Evolutionary conservation across 2,797 vertebrate genomes (phyloP).

Genomic region (Nyctalus aviator): DNA sequence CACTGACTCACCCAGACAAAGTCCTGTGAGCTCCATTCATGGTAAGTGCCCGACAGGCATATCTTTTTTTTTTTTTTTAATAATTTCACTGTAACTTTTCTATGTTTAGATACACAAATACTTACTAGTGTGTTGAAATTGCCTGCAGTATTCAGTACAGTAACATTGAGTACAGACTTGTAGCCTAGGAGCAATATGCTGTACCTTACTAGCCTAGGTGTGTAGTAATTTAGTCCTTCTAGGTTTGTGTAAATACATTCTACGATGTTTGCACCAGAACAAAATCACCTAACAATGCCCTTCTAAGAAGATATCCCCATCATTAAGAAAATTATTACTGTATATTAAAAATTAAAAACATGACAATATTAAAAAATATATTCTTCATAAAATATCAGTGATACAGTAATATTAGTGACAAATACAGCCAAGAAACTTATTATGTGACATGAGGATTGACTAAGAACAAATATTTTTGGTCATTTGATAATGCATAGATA

Average conservation of each 20-base stretch:
- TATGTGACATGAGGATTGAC: slow-evolving; percentile 4
- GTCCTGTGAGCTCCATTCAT: background rate
- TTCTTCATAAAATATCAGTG: background rate
- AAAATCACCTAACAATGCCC: background rate
- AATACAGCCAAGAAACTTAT: background rate
- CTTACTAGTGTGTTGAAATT: background rate
- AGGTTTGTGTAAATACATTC: background rate
- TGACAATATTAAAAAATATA: background rate
- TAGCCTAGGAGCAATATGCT: background rate
- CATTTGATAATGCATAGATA: background rate
- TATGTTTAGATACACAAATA: background rate
- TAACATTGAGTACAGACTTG: background rate
- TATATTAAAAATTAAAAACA: slow-evolving; percentile 35
- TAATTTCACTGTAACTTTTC: background rate
- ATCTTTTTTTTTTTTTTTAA: background rate
- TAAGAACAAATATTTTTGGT: background rate
- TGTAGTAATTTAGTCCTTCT: background rate
- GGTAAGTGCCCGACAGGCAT: background rate
- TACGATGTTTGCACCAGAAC: background rate
- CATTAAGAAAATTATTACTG: background rate
- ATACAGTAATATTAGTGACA: background rate
- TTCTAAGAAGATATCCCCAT: background rate
- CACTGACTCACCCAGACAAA: background rate
- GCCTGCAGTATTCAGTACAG: background rate
- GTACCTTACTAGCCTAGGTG: rapidly evolving